Evolutionary conservation across 2,888 invertebrate genomes (phyloP), one percentile per base, ranked within the genome.

Genomic region (Apodemia mormo): DNA sequence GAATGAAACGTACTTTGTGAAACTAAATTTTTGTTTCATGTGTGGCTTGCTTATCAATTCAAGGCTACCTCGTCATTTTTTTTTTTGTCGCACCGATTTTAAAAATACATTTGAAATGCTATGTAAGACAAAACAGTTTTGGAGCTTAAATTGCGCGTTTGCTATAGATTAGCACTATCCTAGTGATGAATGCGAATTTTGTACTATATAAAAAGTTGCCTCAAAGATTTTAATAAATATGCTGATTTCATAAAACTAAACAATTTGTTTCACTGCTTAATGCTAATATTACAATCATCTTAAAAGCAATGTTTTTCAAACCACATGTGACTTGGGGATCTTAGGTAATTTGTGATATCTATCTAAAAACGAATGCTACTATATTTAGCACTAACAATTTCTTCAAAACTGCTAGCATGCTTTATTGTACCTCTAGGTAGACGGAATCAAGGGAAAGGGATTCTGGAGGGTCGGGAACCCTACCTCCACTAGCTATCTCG

Each of bases 31-130:
- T 56, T 56, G 56, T 56, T 22, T 22, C n/a, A 56, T 56, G 29
- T 56, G 56, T 56, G 56, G 56, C 56, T 56, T 56, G 22, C 56
- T 56, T 56, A 56, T 22, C 56, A 4, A 56, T 56, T 56, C 56
- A 22, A 56, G 56, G 7, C 6, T 56, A 56, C 56, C 56, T 56
- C n/a, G 56, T 56, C 56, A 56, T 56, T 56, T 56, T 56, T n/a
- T n/a, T n/a, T 56, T 56, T 54, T 54, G 56, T 56, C 56, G 56
- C 56, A 22, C 56, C 56, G 56, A 29, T 22, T 29, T 6, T 4
- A 56, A 22, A 2, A 56, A 22, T 56, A 56, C 56, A 2, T 56
- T 56, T 56, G 22, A 56, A 56, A 56, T 56, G 56, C 56, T 56
- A 22, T 56, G 56, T 56, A 56, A 56, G 2, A 22, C 56, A n/a